These are phyloP conservation scores for Halichoerus grypus DNA, from an alignment of 2,113 vertebrate species.

Conservation along the genomic window DNA sequence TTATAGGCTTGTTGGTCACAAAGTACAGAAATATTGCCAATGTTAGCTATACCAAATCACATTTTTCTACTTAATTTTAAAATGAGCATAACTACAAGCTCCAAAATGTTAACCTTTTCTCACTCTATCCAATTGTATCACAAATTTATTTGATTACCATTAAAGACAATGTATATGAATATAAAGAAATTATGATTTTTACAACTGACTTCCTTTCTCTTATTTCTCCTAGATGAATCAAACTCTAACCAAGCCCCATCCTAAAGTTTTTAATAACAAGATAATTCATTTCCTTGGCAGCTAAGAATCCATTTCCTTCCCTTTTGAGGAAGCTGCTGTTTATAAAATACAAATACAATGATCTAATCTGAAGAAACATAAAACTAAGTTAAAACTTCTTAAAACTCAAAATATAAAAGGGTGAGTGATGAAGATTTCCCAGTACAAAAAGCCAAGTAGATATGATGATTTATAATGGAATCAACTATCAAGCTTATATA, in stretches of 20 bases:
- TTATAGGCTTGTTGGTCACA: neutral
- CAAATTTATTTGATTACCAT: conserved; percentile 28
- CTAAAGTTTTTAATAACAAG: neutral
- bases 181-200: conserved; percentile 51
- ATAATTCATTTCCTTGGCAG: neutral
- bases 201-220: neutral
- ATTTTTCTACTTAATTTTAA: conserved; percentile 39
- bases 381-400: conserved; percentile 42
- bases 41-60: conserved; percentile 12
- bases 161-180: conserved; percentile 29
- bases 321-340: neutral
- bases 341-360: neutral
- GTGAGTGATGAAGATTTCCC: neutral
- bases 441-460: neutral
- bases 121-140: conserved; percentile 27
- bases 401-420: conserved; percentile 48
- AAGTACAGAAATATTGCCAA: conserved; percentile 41
- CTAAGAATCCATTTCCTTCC: conserved; percentile 26
- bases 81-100: neutral
- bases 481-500: neutral
- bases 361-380: neutral
- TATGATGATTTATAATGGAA: neutral
- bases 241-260: neutral
- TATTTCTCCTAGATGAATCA: neutral
- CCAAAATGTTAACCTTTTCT: conserved; percentile 24